Evolutionary conservation across 2,797 vertebrate species (phyloP), one percentile per base, ranked within the genome.

Genomic region (Micrastur ruficollis): DNA sequence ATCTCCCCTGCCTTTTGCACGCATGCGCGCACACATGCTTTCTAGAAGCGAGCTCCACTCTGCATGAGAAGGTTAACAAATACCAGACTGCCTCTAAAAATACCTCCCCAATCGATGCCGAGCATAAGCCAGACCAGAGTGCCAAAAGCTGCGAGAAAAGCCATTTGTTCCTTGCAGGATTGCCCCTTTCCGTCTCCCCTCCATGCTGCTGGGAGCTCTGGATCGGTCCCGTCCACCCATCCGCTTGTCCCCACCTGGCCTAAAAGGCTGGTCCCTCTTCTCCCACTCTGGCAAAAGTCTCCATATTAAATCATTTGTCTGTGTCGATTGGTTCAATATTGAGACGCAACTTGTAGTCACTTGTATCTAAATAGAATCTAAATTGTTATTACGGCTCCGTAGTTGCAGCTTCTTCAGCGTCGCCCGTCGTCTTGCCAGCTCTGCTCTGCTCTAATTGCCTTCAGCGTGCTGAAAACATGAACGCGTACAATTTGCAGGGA

Each of bases 291-390:
- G 14, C 61, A 38, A 93, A 90, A 58, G 34, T 72, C 80, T 96
- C 86, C 56, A 21, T 76, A 95, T 96, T 96, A 96, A 94, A 90
- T 78, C 36, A 90, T 95, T 97, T 96, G 89, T 96, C 95, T 93
- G 84, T 63, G 80, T 89, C 86, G 32, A 96, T 93, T 96, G 97
- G 96, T 93, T 97, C 96, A 97, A 93, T 97, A 97, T 94, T 90
- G 95, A 94, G 94, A 96, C 19, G 3, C 63, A 31, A 95, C 88
- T 96, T 81, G 95, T 94, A 97, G 95, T 92, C 93, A 89, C 95
- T 96, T 96, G 92, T 97, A 97, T 97, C 97, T 97, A 97, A 97
- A 97, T 97, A 94, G 97, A 96, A 97, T 97, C 97, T 97, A 96
- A 96, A 97, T 97, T 93, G 96, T 97, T 96, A 95, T 96, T 96